These are phyloP conservation scores for Nothoprocta pentlandii DNA, from an alignment of 2,113 vertebrate species.

Conservation along the genomic window DNA sequence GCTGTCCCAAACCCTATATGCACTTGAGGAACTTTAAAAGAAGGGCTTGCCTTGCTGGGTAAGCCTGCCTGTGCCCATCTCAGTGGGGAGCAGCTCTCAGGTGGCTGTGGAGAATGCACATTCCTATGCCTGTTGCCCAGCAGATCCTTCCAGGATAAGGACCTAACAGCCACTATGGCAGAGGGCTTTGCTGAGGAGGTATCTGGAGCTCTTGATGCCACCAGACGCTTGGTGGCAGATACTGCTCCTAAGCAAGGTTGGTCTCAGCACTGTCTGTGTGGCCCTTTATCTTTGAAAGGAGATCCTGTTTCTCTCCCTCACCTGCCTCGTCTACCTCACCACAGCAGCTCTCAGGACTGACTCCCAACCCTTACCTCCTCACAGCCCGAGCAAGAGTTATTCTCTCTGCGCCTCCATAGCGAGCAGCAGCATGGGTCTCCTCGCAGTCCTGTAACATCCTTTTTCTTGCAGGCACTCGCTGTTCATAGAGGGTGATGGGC, in stretches of 20 bases:
- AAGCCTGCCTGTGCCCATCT: too few relatives aligned
- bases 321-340: background rate
- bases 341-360: background rate
- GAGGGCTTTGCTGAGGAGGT: too few relatives aligned
- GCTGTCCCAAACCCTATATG: background rate
- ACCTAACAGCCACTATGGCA: background rate
- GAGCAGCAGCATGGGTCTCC: background rate
- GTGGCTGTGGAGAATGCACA: too few relatives aligned
- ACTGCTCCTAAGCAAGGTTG: background rate
- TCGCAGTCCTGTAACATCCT: background rate
- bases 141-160: background rate
- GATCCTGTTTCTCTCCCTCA: background rate
- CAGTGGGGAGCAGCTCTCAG: too few relatives aligned
- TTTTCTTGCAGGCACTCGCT: rapidly evolving
- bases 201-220: too few relatives aligned
- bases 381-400: rapidly evolving
- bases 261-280: background rate
- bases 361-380: background rate
- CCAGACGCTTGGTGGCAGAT: too few relatives aligned
- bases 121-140: too few relatives aligned
- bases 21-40: background rate
- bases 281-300: background rate
- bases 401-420: background rate
- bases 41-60: background rate
- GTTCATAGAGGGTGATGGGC: rapidly evolving